Base-by-base conservation (phyloP, 92 coral and sea anemone genomes). In the Siderastrea radians region DNA sequence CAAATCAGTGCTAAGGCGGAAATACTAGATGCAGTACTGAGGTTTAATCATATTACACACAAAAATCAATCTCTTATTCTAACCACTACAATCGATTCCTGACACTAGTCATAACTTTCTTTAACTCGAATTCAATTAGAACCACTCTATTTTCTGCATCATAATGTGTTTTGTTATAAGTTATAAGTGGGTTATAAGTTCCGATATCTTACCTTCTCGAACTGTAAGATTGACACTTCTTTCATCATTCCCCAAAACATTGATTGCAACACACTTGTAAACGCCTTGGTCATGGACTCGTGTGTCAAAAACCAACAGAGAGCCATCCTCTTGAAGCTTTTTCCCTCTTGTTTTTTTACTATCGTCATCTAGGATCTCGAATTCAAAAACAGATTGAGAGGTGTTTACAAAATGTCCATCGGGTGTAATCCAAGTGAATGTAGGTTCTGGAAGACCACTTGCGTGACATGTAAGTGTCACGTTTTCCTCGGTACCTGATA, bases 381-480 rank as follows among this genome's bases (percentile, higher is more conserved):
- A 69, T 58, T 88, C 93, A 46, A 70, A 80, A 50, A 71, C 61
- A 12, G 85, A 75, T 16, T 7, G 57, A 15, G 93, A 82, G 61
- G 82, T 49, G 4, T 81, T 88, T 11, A 94, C 59, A 14, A 47
- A 15, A 1, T 65, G 49, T 1, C 89, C 95, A 38, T 84, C 72
- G 1, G 95, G 83, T 58, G 90, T 81, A n/a, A 74, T 66, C 98
- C 98, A 94, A 45, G 78, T 26, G 73, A 92, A 71, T 2, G 48
- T 69, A 6, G 95, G 95, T 59, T 45, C 70, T 46, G 98, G 95
- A 43, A 45, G 17, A 53, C 95, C 97, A 12, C 72, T 49, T 16
- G 94, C 93, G 64, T 76, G 87, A 81, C 97, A 94, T 15, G 87
- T 78, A 7, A 94, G 79, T 5, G 97, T 94, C 78, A 90, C 85